phyloP scores from a whole-genome alignment of 1,140 invertebrate species.

The Ceratina japonica region DNA sequence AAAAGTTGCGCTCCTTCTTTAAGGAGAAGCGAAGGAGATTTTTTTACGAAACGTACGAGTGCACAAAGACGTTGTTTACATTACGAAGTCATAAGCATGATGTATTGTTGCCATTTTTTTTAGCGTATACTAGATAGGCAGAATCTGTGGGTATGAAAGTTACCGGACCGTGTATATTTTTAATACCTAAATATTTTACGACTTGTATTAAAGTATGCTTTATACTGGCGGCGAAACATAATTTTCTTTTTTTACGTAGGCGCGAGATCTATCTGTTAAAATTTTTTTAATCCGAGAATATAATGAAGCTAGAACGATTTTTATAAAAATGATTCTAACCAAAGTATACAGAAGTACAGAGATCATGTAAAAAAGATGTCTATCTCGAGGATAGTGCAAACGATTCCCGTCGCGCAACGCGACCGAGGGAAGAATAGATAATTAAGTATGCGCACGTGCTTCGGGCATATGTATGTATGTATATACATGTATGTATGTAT shows the following conservation, averaged over 20 bases:
- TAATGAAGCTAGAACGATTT: conserved; percentile 56
- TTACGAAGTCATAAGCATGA: conserved; percentile 60
- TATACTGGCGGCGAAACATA: conserved; percentile 25
- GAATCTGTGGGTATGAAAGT: conserved; percentile 76
- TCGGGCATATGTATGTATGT: conserved; percentile 48
- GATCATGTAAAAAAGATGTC: conserved; percentile 4
- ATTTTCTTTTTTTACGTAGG: conserved; percentile 51
- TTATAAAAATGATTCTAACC: conserved; percentile 70
- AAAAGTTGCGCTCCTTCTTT: conserved; percentile 12
- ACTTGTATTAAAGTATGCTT: conserved; percentile 56
- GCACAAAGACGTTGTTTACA: conserved; percentile 25
- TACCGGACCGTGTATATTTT: conserved; percentile 76
- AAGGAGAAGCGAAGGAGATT: conserved; percentile 16
- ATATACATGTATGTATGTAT: conserved; percentile 63
- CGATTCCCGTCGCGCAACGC: conserved; percentile 15
- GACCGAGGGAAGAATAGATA: conserved; percentile 7
- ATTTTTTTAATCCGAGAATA: conserved; percentile 59
- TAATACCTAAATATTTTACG: conserved; percentile 71
- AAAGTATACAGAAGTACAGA: conserved; percentile 64
- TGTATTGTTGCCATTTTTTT: conserved; percentile 72
- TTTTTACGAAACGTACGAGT: conserved; percentile 30
- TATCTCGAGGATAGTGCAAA: conserved; percentile 45
- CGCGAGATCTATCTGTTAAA: conserved; percentile 50
- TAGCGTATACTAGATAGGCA: conserved; percentile 66
- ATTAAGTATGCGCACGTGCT: conserved; percentile 19